These are phyloP conservation scores for Rhyacichthys aspro DNA, from an alignment of 2,797 vertebrate species.

Conservation along the genomic window DNA sequence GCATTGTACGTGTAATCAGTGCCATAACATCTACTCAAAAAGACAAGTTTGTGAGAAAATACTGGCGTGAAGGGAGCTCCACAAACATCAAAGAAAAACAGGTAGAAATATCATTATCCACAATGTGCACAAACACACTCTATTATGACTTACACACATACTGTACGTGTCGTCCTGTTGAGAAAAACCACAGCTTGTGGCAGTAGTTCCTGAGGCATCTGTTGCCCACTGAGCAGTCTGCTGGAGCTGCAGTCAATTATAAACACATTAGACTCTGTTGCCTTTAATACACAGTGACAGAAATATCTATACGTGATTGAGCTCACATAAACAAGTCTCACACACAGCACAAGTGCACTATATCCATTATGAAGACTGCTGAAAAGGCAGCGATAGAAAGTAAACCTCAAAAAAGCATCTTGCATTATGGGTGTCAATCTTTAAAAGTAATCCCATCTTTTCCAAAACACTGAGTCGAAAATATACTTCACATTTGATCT, in stretches of 20 bases:
- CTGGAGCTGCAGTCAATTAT: constrained; percentile 75
- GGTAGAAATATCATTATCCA: neutral
- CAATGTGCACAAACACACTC: constrained; percentile 3
- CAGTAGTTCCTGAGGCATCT: constrained; percentile 66
- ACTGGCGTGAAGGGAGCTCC: neutral
- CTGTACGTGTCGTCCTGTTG: neutral
- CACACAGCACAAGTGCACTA: constrained; percentile 10
- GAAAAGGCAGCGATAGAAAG: too few relatives aligned
- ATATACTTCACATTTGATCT: constrained; percentile 52
- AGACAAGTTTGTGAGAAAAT: neutral
- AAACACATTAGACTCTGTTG: constrained; percentile 75
- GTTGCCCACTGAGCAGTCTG: constrained; percentile 68
- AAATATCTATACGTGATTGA: constrained; percentile 51
- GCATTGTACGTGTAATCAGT: too few relatives aligned
- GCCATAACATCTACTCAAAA: too few relatives aligned
- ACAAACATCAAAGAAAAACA: neutral
- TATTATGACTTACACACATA: constrained; percentile 5
- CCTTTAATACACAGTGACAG: constrained; percentile 67
- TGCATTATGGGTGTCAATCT: constrained; percentile 36
- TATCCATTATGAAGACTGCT: constrained; percentile 15
- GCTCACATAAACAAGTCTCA: constrained; percentile 41
- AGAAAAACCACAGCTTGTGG: constrained; percentile 24
- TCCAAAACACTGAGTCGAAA: constrained; percentile 26
- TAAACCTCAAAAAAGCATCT: too few relatives aligned
- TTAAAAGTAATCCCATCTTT: constrained; percentile 57